phyloP scores from a whole-genome alignment of 2,797 vertebrate genomes.

The Hyperoplus immaculatus region DNA sequence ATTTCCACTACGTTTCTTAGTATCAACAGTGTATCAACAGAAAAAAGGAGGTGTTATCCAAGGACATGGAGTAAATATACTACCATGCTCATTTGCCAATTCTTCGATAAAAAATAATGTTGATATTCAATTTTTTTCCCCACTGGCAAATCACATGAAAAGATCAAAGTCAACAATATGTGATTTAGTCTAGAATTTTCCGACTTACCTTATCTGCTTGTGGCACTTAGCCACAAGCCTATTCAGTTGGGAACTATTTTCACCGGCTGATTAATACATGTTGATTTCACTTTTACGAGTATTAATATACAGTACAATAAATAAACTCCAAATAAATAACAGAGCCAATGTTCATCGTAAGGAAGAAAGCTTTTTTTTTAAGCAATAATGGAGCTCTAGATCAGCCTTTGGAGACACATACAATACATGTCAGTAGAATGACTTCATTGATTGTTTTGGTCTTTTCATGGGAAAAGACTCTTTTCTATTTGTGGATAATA shows the following conservation, averaged over 20 bases:
- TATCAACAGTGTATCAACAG: conserved; percentile 8
- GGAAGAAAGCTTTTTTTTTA: neutral
- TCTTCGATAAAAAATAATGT: neutral
- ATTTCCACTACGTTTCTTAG: conserved; percentile 19
- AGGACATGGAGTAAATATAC: conserved; percentile 6
- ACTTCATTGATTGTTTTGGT: conserved; percentile 14
- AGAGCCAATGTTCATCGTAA: neutral
- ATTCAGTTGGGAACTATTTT: conserved; percentile 13
- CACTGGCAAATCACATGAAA: conserved; percentile 15
- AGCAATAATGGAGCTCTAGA: neutral
- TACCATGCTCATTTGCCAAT: neutral
- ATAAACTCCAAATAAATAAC: neutral
- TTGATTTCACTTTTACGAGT: neutral
- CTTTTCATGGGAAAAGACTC: conserved; percentile 24
- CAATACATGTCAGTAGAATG: neutral
- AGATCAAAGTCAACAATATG: neutral
- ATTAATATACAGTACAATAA: neutral
- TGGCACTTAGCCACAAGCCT: neutral
- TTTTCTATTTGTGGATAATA: conserved; percentile 18
- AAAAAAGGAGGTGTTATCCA: conserved; percentile 10
- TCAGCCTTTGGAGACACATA: neutral
- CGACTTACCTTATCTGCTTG: neutral
- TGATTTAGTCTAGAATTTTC: neutral
- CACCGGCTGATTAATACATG: neutral
- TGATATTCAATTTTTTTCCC: neutral